Conservation (phyloP, 2,797 vertebrate species). For the Acanthiza pusilla region DNA sequence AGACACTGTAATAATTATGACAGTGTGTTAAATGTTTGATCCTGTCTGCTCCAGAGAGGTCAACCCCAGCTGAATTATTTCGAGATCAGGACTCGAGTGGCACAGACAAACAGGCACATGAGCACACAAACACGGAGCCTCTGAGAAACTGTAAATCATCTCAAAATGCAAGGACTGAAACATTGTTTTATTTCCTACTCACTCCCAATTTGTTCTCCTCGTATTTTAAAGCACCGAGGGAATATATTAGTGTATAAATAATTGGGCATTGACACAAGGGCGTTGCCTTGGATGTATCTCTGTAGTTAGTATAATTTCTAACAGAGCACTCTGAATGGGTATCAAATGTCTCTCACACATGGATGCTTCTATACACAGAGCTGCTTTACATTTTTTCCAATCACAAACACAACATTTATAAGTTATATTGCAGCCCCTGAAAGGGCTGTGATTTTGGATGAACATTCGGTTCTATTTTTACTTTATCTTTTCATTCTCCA, state of each 20-base stretch:
- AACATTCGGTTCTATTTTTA: conserved; percentile 34
- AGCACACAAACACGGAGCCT: not conserved
- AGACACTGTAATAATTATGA: not conserved
- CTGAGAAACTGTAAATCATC: not conserved
- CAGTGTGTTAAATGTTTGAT: not conserved
- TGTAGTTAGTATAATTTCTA: not conserved
- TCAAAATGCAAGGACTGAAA: not conserved
- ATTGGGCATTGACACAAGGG: not conserved
- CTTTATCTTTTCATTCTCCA: conserved; percentile 49
- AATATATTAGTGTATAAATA: not conserved
- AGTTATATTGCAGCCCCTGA: not conserved
- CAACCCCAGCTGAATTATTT: not conserved
- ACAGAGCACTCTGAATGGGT: not conserved
- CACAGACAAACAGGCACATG: not conserved
- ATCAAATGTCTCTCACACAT: not conserved
- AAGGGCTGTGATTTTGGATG: conserved; percentile 21
- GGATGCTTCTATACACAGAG: not conserved
- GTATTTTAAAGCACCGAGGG: not conserved
- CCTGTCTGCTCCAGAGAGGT: not conserved
- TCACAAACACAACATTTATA: not conserved
- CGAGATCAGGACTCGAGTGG: not conserved
- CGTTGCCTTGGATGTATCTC: not conserved
- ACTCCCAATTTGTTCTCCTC: not conserved
- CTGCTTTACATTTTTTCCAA: not conserved
- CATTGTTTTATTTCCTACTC: not conserved